Base-by-base conservation (phyloP, 1,140 invertebrate genomes). In the Rhyacophila brunnea region DNA sequence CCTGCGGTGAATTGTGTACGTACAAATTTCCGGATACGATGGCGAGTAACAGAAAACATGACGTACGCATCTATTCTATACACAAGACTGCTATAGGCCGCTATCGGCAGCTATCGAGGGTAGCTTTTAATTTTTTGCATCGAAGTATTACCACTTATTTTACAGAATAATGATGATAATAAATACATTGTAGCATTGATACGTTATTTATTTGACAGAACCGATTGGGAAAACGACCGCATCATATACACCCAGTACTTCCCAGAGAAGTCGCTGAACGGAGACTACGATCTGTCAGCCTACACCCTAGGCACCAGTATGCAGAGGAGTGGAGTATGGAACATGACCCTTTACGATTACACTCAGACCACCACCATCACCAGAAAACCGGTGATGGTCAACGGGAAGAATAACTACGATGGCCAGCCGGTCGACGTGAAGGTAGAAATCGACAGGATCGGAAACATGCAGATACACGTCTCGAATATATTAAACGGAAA, bases 181-280 rank as follows among this genome's bases (percentile, higher is more conserved):
- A n/a, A n/a, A n/a, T n/a, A n/a, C n/a, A n/a, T n/a, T n/a, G n/a
- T n/a, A n/a, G n/a, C n/a, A n/a, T n/a, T n/a, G n/a, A n/a, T n/a
- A n/a, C n/a, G n/a, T n/a, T n/a, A 28, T 17, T 28, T 34, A 7
- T 20, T 58, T 79, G 80, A 54, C 71, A 90, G 88, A 68, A 87
- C 77, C n/a, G 83, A 88, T 63, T 78, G 79, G 68, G 77, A 81
- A 13, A 83, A 84, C 51, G 71, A 83, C 18, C 74, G 77, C 17
- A 83, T 89, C 1, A 80, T 88, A 40, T 89, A 90, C 66, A 85
- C 87, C 0, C 90, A 92, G 73, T 88, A 85, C 70, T 92, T 91
- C 68, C 90, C 90, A 1, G 87, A 89, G 57, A 92, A 92, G 66
- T 83, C 77, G 55, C 68, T 92, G 1, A 71, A 79, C 36, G 89